These are phyloP conservation scores for Tetramorium alpestre DNA, from an alignment of 1,140 invertebrate genomes.

Conservation along the genomic window DNA sequence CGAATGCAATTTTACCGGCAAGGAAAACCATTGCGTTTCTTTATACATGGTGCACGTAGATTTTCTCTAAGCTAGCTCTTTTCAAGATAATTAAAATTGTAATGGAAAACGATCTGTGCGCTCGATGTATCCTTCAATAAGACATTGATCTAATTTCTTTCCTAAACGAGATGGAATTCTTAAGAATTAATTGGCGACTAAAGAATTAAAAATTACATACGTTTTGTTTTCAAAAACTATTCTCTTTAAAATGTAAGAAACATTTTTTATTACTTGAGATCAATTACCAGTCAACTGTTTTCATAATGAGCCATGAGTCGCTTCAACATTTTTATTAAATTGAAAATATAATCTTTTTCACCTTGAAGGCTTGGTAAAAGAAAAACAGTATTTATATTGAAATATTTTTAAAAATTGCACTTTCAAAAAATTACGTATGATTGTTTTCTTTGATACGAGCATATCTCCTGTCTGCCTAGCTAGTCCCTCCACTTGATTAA, in stretches of 20 bases:
- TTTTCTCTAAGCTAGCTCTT: background rate
- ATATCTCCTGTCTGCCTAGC: background rate
- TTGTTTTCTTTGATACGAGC: background rate
- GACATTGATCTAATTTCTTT: background rate
- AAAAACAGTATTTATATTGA: background rate
- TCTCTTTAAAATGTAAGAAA: background rate
- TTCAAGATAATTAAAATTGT: background rate
- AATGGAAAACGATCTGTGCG: background rate
- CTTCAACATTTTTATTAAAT: background rate
- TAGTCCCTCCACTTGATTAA: too few relatives aligned
- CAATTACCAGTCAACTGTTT: too few relatives aligned
- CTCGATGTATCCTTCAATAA: background rate
- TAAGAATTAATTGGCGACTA: background rate
- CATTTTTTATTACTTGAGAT: too few relatives aligned
- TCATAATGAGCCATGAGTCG: too few relatives aligned
- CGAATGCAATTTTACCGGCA: constrained; percentile 8
- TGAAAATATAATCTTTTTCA: background rate
- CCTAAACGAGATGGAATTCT: background rate
- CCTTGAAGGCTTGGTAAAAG: background rate
- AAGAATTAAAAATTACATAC: background rate
- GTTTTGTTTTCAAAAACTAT: background rate
- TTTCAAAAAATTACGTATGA: background rate
- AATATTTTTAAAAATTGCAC: background rate
- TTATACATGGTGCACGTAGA: background rate
- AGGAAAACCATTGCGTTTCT: background rate